Percentiles rank a stretch among this genome's conserved stretches.
Conservation (phyloP, 2,113 vertebrate genomes). For the Silurus meridionalis region DNA sequence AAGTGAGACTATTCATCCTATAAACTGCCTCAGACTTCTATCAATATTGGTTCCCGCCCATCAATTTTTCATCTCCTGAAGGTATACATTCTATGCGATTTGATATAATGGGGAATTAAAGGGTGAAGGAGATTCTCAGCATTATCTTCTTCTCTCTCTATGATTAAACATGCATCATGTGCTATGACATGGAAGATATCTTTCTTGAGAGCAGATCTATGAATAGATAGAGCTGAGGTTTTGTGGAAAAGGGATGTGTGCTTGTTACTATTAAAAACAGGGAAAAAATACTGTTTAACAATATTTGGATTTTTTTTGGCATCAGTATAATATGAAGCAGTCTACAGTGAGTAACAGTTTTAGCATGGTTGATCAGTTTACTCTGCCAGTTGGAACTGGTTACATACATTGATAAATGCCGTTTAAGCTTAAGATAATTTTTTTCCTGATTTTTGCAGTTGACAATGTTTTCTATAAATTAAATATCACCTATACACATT, state of each 20-base stretch:
- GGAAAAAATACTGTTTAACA: too few species aligned
- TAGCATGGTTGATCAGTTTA: neutral
- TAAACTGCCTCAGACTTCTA: slow-evolving; percentile 63
- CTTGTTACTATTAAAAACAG: neutral
- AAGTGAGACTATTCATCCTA: slow-evolving; percentile 31
- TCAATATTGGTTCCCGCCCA: slow-evolving; percentile 68
- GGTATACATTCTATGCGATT: slow-evolving; percentile 59
- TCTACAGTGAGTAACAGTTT: neutral
- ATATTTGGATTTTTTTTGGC: too few species aligned
- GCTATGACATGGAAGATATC: neutral
- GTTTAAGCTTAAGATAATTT: neutral
- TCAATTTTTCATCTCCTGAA: slow-evolving; percentile 63
- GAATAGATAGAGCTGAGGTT: neutral
- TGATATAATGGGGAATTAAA: slow-evolving; percentile 62
- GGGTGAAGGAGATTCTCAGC: slow-evolving; percentile 38
- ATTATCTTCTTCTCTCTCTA: slow-evolving; percentile 55
- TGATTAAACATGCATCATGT: slow-evolving; percentile 51
- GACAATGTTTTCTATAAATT: neutral
- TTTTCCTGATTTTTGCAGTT: neutral
- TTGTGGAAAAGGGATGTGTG: neutral
- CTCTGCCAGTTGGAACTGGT: neutral
- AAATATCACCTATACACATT: neutral
- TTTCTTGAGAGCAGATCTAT: neutral
- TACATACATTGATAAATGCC: neutral
- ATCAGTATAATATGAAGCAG: too few species aligned